phyloP scores from a whole-genome alignment of 2,888 invertebrate genomes.

The Calameuta filiformis region DNA sequence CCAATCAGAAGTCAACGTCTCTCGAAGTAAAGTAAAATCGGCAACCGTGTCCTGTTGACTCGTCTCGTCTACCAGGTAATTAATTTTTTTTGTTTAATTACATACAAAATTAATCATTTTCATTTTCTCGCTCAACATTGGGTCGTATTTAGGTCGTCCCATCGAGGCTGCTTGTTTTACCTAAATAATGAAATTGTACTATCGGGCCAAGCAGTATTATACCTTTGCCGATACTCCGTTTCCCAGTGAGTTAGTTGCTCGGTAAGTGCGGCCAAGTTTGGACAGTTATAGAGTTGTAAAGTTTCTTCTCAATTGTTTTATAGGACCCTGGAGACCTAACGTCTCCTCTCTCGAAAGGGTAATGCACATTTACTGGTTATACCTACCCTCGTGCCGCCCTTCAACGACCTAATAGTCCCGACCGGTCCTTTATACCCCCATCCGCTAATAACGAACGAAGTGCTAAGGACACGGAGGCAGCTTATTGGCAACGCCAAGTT shows the following conservation, averaged over 20 bases:
- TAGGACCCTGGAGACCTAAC: conserved; percentile 33
- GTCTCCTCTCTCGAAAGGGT: conserved; percentile 6
- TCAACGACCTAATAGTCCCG: not conserved
- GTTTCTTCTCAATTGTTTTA: conserved; percentile 48
- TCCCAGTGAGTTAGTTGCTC: not conserved
- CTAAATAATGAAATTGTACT: not conserved
- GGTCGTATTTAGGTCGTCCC: no score
- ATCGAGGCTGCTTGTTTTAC: no score
- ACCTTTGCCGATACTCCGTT: not conserved
- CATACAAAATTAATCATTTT: no score
- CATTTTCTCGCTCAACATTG: no score
- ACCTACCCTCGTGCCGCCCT: not conserved
- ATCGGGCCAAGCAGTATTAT: not conserved
- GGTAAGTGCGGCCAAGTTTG: conserved; percentile 33
- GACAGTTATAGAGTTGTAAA: conserved; percentile 28
- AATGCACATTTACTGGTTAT: conserved; percentile 1
- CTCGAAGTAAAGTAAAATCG: conserved; percentile 23
- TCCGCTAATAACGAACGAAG: not conserved
- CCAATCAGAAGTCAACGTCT: conserved; percentile 23
- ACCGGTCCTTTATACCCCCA: not conserved
- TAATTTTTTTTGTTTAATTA: no score
- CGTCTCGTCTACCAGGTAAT: no score
- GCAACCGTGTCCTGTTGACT: not conserved
- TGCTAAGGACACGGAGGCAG: not conserved
- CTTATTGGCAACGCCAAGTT: not conserved